A percentile compares a stretch with the other conserved stretches of the same genome.
phyloP scores from a whole-genome alignment of 2,113 vertebrate genomes.

The Sturnira hondurensis region DNA sequence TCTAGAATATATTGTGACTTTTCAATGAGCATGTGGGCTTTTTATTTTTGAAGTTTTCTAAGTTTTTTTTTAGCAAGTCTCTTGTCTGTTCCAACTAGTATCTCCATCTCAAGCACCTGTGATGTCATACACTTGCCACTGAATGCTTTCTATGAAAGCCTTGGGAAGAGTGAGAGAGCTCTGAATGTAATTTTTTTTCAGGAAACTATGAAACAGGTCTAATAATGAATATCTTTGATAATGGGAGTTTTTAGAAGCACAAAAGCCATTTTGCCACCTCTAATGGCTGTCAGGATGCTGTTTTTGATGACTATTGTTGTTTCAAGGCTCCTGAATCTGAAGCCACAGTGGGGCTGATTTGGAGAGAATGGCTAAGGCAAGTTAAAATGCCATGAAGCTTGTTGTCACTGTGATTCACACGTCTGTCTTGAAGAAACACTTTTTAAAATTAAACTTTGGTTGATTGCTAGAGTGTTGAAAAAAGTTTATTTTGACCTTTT shows the following conservation, averaged over 20 bases:
- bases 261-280: neutral
- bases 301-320: neutral
- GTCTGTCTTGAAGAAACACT: neutral
- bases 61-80: neutral
- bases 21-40: neutral
- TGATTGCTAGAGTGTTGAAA: neutral
- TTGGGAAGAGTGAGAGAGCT: neutral
- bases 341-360: accelerated
- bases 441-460: neutral
- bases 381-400: neutral
- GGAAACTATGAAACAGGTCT: neutral
- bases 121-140: neutral
- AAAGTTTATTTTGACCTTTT: neutral
- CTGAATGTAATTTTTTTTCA: neutral
- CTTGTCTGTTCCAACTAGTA: neutral
- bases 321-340: neutral
- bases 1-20: neutral
- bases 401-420: neutral
- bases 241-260: neutral
- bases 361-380: neutral
- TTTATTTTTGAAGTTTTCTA: neutral
- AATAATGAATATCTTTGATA: neutral
- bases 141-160: neutral
- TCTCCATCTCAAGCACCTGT: neutral
- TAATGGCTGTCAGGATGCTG: neutral